Conservation (phyloP, 2,888 invertebrate species). For the Axea sp. region DNA sequence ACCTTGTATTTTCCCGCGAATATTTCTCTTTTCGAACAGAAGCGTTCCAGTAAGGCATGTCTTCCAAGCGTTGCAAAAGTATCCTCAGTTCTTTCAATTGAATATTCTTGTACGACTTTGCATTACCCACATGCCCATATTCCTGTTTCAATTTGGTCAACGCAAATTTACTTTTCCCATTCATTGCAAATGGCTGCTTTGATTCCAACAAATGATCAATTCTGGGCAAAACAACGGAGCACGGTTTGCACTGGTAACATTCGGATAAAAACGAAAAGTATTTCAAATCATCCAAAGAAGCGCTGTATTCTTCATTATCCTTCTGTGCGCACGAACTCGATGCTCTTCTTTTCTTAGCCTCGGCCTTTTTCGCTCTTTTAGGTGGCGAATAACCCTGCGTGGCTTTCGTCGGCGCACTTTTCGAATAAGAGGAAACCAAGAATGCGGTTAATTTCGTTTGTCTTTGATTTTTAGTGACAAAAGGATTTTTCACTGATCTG, state of each 20-base stretch:
- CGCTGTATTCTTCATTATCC: too few species aligned
- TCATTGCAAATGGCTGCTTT: too few species aligned
- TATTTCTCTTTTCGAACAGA: too few species aligned
- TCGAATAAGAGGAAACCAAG: neutral
- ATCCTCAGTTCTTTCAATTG: constrained; percentile 13
- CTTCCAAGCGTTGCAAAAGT: constrained; percentile 4
- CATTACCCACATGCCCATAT: too few species aligned
- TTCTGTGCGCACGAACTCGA: too few species aligned
- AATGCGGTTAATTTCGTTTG: constrained; percentile 52
- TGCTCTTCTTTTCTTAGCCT: too few species aligned
- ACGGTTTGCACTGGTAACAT: constrained; percentile 20
- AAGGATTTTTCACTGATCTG: neutral
- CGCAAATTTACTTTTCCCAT: neutral
- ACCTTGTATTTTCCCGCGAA: neutral
- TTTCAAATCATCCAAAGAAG: neutral
- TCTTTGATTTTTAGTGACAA: neutral
- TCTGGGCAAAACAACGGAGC: constrained; percentile 8
- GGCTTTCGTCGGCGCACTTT: neutral
- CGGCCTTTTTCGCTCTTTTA: neutral
- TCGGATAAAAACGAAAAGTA: neutral
- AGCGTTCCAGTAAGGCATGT: neutral
- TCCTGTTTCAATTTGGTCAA: too few species aligned
- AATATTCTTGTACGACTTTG: neutral
- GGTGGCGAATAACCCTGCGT: neutral
- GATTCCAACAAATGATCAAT: too few species aligned